Percentiles rank a stretch among this genome's conserved stretches.
Conservation (phyloP, 2,888 invertebrate genomes). For the Aquatica leii region DNA sequence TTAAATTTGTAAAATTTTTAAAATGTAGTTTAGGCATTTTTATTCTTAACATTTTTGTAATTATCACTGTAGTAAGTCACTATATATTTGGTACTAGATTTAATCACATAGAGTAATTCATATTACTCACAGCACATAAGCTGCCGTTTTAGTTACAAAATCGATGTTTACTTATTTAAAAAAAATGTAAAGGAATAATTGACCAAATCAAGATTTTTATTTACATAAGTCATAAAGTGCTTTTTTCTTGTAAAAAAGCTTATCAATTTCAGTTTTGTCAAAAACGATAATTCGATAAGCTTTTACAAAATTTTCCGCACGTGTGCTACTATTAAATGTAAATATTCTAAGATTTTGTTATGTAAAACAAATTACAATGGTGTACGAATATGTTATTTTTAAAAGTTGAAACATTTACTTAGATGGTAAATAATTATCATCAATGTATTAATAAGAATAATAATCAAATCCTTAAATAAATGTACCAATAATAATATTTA, state of each 20-base stretch:
- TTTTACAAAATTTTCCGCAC: background rate
- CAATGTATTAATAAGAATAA: constrained; percentile 36
- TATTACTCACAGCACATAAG: background rate
- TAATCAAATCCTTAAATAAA: constrained; percentile 34
- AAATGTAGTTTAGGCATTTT: constrained; percentile 11
- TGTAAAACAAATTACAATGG: no score
- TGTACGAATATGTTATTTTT: background rate
- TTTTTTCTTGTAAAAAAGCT: background rate
- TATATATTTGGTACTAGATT: background rate
- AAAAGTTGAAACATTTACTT: constrained; percentile 27
- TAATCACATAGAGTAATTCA: background rate
- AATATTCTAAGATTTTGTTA: no score
- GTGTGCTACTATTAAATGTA: background rate
- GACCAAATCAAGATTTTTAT: background rate
- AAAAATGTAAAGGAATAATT: background rate
- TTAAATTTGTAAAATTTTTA: constrained; percentile 30
- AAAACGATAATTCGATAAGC: background rate
- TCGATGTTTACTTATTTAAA: background rate
- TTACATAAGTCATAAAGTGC: background rate
- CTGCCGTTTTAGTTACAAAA: background rate
- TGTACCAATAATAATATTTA: constrained; percentile 24
- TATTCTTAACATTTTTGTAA: background rate
- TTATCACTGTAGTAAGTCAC: background rate
- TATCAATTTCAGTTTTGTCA: background rate
- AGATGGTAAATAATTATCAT: constrained; percentile 31